A percentile compares a stretch with the other conserved stretches of the same genome.
phyloP scores from a whole-genome alignment of 2,797 vertebrate genomes.

The Sebastolobus altivelis region DNA sequence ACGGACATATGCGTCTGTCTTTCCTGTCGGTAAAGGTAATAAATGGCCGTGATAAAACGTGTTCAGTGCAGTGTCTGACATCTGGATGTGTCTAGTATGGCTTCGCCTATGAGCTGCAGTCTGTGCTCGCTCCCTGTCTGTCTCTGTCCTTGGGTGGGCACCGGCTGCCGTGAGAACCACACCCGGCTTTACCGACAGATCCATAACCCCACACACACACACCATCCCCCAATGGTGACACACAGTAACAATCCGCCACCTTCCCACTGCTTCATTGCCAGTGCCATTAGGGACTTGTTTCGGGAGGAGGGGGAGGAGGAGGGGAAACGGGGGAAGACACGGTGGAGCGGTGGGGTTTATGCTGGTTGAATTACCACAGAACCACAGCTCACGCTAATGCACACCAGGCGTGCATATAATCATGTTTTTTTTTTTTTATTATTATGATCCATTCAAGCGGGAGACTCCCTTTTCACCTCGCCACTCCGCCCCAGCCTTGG shows the following conservation, averaged over 20 bases:
- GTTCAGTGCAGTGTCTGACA: conserved; percentile 34
- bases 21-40: conserved; percentile 36
- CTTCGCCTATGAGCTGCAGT: conserved; percentile 38
- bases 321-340: conserved; percentile 1
- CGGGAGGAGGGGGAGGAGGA: conserved; percentile 9
- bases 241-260: conserved; percentile 72
- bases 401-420: conserved; percentile 30
- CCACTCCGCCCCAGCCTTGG: conserved; percentile 27
- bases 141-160: conserved; percentile 77
- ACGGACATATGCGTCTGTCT: conserved; percentile 15
- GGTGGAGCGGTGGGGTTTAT: conserved; percentile 31
- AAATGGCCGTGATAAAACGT: conserved; percentile 29
- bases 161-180: conserved; percentile 79
- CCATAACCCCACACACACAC: conserved; percentile 66
- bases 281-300: conserved; percentile 76
- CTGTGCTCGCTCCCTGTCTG: conserved; percentile 34
- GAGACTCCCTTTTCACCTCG: conserved; percentile 37
- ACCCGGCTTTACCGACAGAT: conserved; percentile 75
- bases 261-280: conserved; percentile 67
- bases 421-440: not conserved
- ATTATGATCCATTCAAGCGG: conserved; percentile 44
- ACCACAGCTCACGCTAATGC: conserved; percentile 47
- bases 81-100: conserved; percentile 50
- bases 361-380: conserved; percentile 60
- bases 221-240: conserved; percentile 76